phyloP scores from a whole-genome alignment of 2,113 vertebrate genomes.

The Peromyscus polionotus region DNA sequence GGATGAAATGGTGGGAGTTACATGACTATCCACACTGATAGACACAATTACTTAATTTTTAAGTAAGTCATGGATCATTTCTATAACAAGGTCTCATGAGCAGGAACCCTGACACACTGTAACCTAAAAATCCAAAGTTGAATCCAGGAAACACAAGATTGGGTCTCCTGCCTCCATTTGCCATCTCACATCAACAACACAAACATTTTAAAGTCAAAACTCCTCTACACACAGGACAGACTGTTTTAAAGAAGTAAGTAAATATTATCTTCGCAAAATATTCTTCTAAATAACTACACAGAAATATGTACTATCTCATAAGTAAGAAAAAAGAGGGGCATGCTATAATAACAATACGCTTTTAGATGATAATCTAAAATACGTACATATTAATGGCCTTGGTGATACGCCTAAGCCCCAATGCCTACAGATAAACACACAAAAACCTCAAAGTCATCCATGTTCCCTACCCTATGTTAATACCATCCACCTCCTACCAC shows the following conservation, averaged over 20 bases:
- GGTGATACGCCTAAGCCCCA: fast-evolving
- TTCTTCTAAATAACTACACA: not conserved
- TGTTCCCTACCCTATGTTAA: not conserved
- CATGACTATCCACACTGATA: not conserved
- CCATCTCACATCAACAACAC: not conserved
- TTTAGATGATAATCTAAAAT: not conserved
- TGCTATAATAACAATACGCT: not conserved
- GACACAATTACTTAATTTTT: conserved; percentile 23
- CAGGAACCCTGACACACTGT: not conserved
- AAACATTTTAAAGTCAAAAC: not conserved
- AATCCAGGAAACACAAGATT: not conserved
- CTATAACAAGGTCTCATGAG: not conserved
- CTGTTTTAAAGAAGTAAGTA: not conserved
- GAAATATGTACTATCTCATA: not conserved
- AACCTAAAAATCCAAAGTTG: not conserved
- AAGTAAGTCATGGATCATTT: not conserved
- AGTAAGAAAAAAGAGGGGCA: not conserved
- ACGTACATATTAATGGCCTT: not conserved
- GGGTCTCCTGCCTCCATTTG: not conserved
- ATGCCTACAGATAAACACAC: fast-evolving
- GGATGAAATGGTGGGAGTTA: not conserved
- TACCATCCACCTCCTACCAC: not conserved
- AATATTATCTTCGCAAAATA: conserved; percentile 14
- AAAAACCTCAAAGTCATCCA: not conserved
- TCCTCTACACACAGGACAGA: not conserved